Base-by-base conservation (phyloP, 2,113 vertebrate genomes). In the Nothobranchius furzeri region DNA sequence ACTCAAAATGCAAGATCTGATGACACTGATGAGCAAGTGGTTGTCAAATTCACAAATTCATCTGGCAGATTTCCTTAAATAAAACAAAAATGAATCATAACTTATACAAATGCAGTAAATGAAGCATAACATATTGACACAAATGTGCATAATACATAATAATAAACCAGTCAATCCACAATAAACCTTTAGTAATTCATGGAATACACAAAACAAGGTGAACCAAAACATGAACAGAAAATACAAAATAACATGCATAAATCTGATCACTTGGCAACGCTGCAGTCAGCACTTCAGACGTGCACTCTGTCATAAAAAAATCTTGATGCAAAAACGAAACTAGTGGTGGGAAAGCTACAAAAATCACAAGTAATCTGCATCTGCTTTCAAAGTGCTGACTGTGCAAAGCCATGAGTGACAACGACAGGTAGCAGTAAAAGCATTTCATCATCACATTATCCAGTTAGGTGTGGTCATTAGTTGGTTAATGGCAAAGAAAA, bases 401-500 rank as follows among this genome's bases (percentile, higher is more conserved):
- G 88, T 75, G 78, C 86, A 88, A 77, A 76, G 83, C 82, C 15
- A 47, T 59, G 64, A 90, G 87, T 91, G 48, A 89, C 83, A 85
- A 90, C 85, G 83, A 83, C 86, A 82, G 76, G 84, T 90, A 83
- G 63, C 76, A 77, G 81, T 84, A 81, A 87, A 79, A 85, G 83
- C 82, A 64, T 79, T 89, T 87, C 81, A 89, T 87, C 81, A 89
- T 89, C 80, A 80, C 71, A 82, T 86, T 79, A 85, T 87, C 83
- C 81, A 75, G 87, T 87, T 67, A 76, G 79, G 86, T 87, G 85
- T 78, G 78, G 82, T 88, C 84, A 89, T 90, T 92, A 92, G 90
- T 92, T 78, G 73, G 90, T 92, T 93, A 92, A 92, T 90, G 79
- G 87, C 79, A 89, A 81, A 85, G 66, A 70, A 78, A 76, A 86